These are phyloP conservation scores for Tanaodytes sp. DNA, from an alignment of 2,888 invertebrate genomes.

Conservation along the genomic window DNA sequence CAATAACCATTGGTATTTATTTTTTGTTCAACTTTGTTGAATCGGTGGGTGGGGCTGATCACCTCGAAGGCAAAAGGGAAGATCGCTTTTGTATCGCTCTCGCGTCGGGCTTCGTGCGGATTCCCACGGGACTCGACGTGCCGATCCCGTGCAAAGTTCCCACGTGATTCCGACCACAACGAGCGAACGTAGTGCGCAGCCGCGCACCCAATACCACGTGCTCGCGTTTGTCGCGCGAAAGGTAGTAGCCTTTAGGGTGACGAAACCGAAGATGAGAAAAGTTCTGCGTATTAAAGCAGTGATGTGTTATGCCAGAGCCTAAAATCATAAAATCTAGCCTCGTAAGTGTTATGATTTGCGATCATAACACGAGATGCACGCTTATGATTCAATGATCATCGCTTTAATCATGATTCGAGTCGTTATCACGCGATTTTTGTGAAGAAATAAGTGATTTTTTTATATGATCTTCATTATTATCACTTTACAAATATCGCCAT, in stretches of 20 bases:
- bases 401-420: too few species aligned
- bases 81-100: conserved; percentile 61
- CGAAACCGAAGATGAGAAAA: neutral
- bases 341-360: too few species aligned
- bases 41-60: conserved; percentile 58
- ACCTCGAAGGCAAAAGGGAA: conserved; percentile 53
- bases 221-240: conserved; percentile 32
- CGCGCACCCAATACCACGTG: conserved; percentile 57
- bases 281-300: neutral
- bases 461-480: too few species aligned
- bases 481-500: too few species aligned
- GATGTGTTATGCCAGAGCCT: too few species aligned
- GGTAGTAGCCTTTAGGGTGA: neutral
- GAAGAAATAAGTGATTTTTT: too few species aligned
- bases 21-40: neutral
- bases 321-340: too few species aligned
- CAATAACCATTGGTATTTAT: neutral
- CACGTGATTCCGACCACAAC: conserved; percentile 67
- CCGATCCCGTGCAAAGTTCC: conserved; percentile 61
- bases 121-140: conserved; percentile 67
- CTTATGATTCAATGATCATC: too few species aligned
- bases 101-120: conserved; percentile 56
- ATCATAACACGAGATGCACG: too few species aligned
- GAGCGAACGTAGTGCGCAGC: conserved; percentile 60
- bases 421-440: too few species aligned